Evolutionary conservation across 2,888 invertebrate genomes (phyloP), one percentile per base, ranked within the genome.

Genomic region (Papilio gigon): DNA sequence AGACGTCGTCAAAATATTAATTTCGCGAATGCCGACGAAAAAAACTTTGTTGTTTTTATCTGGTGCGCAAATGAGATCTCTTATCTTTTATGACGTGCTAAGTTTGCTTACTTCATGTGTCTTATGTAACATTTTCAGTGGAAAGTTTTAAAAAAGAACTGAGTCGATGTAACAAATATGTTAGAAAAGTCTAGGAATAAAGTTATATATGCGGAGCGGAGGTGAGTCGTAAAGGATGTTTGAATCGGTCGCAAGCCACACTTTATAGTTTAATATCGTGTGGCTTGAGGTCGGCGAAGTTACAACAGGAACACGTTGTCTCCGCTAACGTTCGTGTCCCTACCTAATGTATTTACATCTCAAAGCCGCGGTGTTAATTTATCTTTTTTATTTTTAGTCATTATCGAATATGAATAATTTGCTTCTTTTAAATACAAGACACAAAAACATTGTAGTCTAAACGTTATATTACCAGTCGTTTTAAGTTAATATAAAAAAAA

Each of bases 221-320:
- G 71, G 77, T 73, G 76, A 80, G 80, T 78, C 77, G 80, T 77
- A 78, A 76, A 77, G 79, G 82, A 80, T 72, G 72, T 78, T 81
- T 76, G 76, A 81, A 84, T 84, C 83, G 87, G 84, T 84, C 81
- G 83, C 80, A 80, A 79, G 80, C 85, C 84, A 76, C 88, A 87
- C 84, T 91, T 90, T 90, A 91, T 90, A 88, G 90, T 91, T 90
- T 90, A 90, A 91, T 90, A 90, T 89, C 87, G 85, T 81, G 84
- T 81, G 84, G 84, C 83, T 79, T 81, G 83, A 80, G 85, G 80
- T 82, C 81, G 78, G 75, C 72, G 76, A 82, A 88, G 82, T 87
- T 88, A 88, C 83, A 78, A 80, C 73, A 75, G 76, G 78, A 80
- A 85, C 87, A 85, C 80, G 82, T 72, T 85, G 84, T 83, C 83